Evolutionary conservation across 2,113 vertebrate genomes (phyloP), one percentile per base, ranked within the genome.

Genomic region (Oplegnathus fasciatus): DNA sequence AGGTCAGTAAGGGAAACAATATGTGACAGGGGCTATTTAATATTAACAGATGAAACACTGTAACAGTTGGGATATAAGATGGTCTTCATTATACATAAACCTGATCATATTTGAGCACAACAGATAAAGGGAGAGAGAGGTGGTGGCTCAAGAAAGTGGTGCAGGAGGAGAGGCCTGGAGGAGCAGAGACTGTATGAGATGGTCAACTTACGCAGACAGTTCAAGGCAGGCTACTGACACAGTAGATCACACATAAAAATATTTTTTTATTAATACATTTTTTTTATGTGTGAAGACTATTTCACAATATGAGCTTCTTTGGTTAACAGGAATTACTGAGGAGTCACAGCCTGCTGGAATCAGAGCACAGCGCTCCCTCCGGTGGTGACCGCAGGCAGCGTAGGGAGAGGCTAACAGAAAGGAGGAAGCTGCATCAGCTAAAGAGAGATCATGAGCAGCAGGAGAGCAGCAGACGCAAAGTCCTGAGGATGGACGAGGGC

Each of bases 141-240:
- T 0, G 83, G 93, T 0, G 89, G 85, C 46, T 97, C 97, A 0
- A 96, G 96, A 44, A 97, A 95, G 42, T 99, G 98, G 98, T 98
- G 98, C 83, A 95, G 96, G 30, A 95, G 94, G 10, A 95, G 96
- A 2, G 97, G 97, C 0, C 58, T 99, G 67, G 97, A 98, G 91
- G 98, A 99, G 69, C 97, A 99, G n/a, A 95, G 97, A 3, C 94
- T 99, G 0, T 99, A 99, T 0, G 98, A 99, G 85, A 97, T 98
- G 74, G 95, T 97, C 90, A 98, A 99, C 92, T 94, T 99, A 6
- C 96, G 97, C 57, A 94, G 96, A 26, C 98, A 99, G 90, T 99
- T 98, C 84, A 97, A 96, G 95, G 98, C 96, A 76, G 64, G 74
- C 17, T 28, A 14, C 44, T 60, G 26, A 67, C 7, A 26, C 28